Evolutionary conservation across 2,113 vertebrate genomes (phyloP), one percentile per base, ranked within the genome.

Genomic region (Prolemur simus): DNA sequence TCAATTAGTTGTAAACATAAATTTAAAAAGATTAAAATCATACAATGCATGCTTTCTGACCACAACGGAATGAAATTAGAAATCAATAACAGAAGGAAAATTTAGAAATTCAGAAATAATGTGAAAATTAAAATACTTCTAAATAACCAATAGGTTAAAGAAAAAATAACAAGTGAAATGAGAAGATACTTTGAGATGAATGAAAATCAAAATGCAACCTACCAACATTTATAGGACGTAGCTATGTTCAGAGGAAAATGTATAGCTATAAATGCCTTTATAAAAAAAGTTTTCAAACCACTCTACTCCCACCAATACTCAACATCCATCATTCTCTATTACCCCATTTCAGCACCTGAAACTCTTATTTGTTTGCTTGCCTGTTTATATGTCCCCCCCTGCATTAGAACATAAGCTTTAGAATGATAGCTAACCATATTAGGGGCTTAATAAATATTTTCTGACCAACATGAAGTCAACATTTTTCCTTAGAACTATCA

Each of bases 241-340:
- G 56, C 45, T 87, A 45, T 73, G 8, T 66, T 74, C 12, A 18
- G 8, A 64, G n/a, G n/a, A 63, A 92, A 87, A 81, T 69, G 18
- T 74, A 25, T 56, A 64, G 6, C 54, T 54, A 12, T 73, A 87
- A 95, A 95, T 81, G 37, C 23, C 54, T 81, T 13, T 25, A 81
- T 25, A 37, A 37, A 87, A 94, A 64, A 82, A 37, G 7, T 66
- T 93, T 87, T 74, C 77, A 94, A 91, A 94, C 60, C 7, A 71
- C 13, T 0, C 56, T 42, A 47, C 29, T 37, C 49, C 37, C 10
- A 66, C 66, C 60, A 60, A 77, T 71, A 76, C 10, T 52, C 8
- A 69, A 64, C 5, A 54, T 27, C 8, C 47, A 14, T 56, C 17
- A 18, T 87, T 91, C 47, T 91, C 37, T 82, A 83, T 77, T 93